Base-by-base conservation (phyloP, 2,888 invertebrate species). In the Ophion ellenae region DNA sequence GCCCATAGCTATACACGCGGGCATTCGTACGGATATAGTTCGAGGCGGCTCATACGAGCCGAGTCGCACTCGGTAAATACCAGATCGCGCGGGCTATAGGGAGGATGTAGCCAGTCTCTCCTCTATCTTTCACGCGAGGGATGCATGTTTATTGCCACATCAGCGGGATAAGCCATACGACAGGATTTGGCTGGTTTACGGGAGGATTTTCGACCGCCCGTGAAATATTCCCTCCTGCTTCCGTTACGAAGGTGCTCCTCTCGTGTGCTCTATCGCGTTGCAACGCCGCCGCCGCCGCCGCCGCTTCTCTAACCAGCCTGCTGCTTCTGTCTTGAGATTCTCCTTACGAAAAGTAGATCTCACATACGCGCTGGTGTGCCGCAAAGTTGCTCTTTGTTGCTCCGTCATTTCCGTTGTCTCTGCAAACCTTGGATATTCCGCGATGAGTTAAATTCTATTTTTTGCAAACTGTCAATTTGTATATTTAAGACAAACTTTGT, bases 91-190 rank as follows among this genome's bases (percentile, higher is more conserved):
- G 11, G 53, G 67, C 24, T 24, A 24, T 32, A 4, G 70, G 69
- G 75, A 7, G 74, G 73, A 78, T 82, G 84, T 73, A 81, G 64
- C 81, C 53, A 17, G 66, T 64, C 71, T 83, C 40, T 40, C 40
- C 9, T 40, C 40, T 83, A 85, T 89, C 88, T 86, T 88, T 89
- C 88, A 87, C 87, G 89, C 89, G 40, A 6, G 40, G 90, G 91
- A 92, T 92, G 92, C 92, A 92, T 92, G 92, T 92, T 92, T 92
- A 92, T 91, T 90, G 91, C 90, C 88, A 89, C 90, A 92, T 92
- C 91, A 92, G 90, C 53, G 83, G 85, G 87, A 87, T 88, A 88
- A 89, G 87, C 88, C 86, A 80, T 73, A 75, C 83, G 86, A 86
- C 86, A 88, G 92, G 89, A 91, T 92, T 91, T 88, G 86, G 88